Conservation (phyloP, 2,888 invertebrate genomes). For the Doris montereyensis region DNA sequence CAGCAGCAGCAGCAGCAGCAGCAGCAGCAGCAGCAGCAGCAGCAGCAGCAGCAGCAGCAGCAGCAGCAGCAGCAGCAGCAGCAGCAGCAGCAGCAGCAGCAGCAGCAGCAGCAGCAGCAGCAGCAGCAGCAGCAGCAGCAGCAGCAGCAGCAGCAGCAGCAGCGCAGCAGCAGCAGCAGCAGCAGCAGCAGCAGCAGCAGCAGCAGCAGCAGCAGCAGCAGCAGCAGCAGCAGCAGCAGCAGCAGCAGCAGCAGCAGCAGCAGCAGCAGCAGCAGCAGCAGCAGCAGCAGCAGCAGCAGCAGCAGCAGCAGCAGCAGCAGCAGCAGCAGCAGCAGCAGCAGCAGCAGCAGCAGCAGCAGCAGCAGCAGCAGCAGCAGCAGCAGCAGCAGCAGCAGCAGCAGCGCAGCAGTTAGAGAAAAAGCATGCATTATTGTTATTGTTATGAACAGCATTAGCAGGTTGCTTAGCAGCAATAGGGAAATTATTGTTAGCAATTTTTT, state of each 20-base stretch:
- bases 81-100: no score
- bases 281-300: not conserved
- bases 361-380: not conserved
- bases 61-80: no score
- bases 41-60: no score
- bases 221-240: not conserved
- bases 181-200: not conserved
- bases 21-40: not conserved
- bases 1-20: not conserved
- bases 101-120: not conserved
- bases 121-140: not conserved
- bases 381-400: no score
- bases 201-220: not conserved
- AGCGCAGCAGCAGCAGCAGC: no score
- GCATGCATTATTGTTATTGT: no score
- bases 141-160: no score
- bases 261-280: not conserved
- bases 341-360: not conserved
- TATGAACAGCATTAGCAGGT: no score
- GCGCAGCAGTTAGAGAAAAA: no score
- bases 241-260: not conserved
- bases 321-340: not conserved
- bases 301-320: not conserved
- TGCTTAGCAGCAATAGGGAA: no score
- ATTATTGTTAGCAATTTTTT: no score